Evolutionary conservation across 2,113 vertebrate genomes (phyloP), one percentile per base, ranked within the genome.

Genomic region (Scomber colias): DNA sequence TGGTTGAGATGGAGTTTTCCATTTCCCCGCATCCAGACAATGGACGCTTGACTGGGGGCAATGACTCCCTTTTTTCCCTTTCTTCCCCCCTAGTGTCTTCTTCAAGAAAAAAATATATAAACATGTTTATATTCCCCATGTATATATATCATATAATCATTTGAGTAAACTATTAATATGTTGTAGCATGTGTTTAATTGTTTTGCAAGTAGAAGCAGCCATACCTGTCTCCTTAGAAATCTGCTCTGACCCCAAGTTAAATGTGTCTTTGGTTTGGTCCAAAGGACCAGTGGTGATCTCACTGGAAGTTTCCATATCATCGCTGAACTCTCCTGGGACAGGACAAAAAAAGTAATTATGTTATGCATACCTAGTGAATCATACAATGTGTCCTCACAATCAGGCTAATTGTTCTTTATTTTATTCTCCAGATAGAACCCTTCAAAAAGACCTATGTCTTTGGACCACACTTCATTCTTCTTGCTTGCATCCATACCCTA

Each of bases 241-340:
- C 35, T 96, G 95, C 89, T 96, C 96, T 56, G 94, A 95, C 57
- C 91, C 92, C 84, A 91, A 90, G 82, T 93, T 91, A 65, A 94
- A 95, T 82, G 91, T 93, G 85, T 97, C 96, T 96, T 98, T 98
- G 82, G 95, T 92, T 90, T 95, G 93, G 87, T 98, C 97, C 91
- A 97, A 96, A 82, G 93, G 94, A 85, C 97, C 96, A 8, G 92
- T 83, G 5, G 91, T 88, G 53, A 90, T 92, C 88, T 98, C 97
- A 79, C 61, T 94, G 83, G 95, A 94, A 82, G 95, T 95, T 89
- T 98, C 97, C 51, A 93, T 93, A 89, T 97, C 97, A 89, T 97
- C 97, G 77, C 75, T 81, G 63, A 95, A 81, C 89, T 98, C 97
- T 94, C 95, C 97, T 99, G 92, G 79, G 93, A 65, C 69, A 86